Base-by-base conservation (phyloP, 1,140 invertebrate species). In the Tribolium madens region DNA sequence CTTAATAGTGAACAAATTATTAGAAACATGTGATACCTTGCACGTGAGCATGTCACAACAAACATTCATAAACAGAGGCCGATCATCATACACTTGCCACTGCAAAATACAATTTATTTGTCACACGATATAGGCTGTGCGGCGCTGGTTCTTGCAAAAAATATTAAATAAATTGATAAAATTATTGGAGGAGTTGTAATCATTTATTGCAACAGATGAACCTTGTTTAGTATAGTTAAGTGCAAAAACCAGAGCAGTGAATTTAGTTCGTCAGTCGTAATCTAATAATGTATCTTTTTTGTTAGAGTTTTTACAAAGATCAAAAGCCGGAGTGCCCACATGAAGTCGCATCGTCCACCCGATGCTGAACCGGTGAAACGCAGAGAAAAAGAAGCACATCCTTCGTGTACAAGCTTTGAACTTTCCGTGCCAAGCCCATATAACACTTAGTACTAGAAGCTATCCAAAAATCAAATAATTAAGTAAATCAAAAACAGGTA, bases 291-390 rank as follows among this genome's bases (percentile, higher is more conserved):
- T 46, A 36, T 86, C 77, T 87, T 88, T 17, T 75, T 70, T 72
- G 9, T 84, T 88, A 98, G 96, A 91, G 92, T 97, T 87, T 98
- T 98, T 91, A 93, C 92, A 88, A 98, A 98, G 92, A 95, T 98
- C 82, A 98, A 98, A 91, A 98, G 96, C 90, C 92, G 97, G 88
- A 98, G 96, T 90, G 96, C 97, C 72, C 97, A 98, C 88, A 98
- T 98, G 97, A 98, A 98, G 89, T 97, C 96, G 77, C 97, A 98
- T 89, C 91, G 94, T 83, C 92, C 93, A 84, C 91, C 92, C 81
- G 92, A 94, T 82, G 88, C 90, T 78, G 91, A 92, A 80, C 87
- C 89, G 36, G 81, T 83, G 70, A 87, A 85, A 80, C 82, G 80
- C 48, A 79, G 76, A 26, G 81, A 82, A 75, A 83, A 82, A 79